These are phyloP conservation scores for Tipula vernalis DNA, from an alignment of 2,888 invertebrate genomes.

Conservation along the genomic window DNA sequence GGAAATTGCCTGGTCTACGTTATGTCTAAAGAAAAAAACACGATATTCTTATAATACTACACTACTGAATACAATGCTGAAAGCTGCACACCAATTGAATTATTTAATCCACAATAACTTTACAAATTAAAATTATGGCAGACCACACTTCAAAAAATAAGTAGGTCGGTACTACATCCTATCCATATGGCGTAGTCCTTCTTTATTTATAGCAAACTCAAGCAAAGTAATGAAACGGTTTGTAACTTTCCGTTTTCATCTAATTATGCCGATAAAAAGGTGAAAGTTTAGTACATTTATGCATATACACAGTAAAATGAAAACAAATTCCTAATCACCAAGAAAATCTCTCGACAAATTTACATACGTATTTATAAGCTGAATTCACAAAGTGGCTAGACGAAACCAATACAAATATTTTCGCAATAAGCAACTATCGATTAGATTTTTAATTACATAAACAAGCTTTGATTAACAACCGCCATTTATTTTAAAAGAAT, in stretches of 20 bases:
- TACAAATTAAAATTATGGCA: too few relatives aligned
- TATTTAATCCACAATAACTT: too few relatives aligned
- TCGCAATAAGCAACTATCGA: background rate
- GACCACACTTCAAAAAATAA: too few relatives aligned
- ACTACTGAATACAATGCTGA: too few relatives aligned
- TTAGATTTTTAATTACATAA: background rate
- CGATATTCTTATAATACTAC: too few relatives aligned
- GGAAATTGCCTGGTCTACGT: too few relatives aligned
- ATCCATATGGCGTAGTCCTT: background rate
- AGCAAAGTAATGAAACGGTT: background rate
- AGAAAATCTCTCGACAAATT: background rate
- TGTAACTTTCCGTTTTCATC: background rate
- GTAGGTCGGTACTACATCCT: background rate
- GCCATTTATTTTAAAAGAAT: background rate
- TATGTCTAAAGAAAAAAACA: too few relatives aligned
- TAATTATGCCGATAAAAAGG: background rate
- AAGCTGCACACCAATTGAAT: too few relatives aligned
- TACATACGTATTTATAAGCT: background rate
- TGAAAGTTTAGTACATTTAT: background rate
- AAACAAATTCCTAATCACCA: background rate
- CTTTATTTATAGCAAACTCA: background rate
- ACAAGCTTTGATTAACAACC: background rate
- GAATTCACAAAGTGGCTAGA: background rate
- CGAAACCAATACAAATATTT: background rate
- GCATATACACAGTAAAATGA: background rate